Percentiles rank a stretch among this genome's conserved stretches.
phyloP scores from a whole-genome alignment of 2,113 vertebrate genomes.

The Leptosomus discolor region DNA sequence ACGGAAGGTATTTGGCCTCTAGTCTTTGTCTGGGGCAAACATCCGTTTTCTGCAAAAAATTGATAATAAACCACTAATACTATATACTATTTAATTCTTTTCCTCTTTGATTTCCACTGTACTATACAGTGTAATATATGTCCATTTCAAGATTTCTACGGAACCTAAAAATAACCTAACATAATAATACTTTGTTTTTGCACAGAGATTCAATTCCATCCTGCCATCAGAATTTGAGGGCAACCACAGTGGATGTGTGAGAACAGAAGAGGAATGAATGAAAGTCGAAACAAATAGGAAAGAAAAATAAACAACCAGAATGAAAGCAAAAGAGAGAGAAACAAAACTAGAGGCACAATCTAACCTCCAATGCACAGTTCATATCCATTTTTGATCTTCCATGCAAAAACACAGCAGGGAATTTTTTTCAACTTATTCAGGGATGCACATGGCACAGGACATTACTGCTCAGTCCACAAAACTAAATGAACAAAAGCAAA shows the following conservation, averaged over 20 bases:
- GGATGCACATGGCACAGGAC: not conserved
- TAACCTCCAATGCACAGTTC: not conserved
- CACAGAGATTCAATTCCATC: not conserved
- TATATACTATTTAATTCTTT: not conserved
- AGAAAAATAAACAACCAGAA: slow-evolving; percentile 39
- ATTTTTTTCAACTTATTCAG: not conserved
- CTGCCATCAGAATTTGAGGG: not conserved
- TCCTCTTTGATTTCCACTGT: not conserved
- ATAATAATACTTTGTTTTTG: not conserved
- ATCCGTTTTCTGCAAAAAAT: not conserved
- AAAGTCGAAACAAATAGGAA: not conserved
- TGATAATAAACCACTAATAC: not conserved
- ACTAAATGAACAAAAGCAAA: not conserved
- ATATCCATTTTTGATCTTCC: slow-evolving; percentile 13
- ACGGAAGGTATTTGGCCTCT: not conserved
- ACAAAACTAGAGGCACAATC: not conserved
- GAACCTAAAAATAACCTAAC: slow-evolving; percentile 8
- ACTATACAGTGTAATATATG: not conserved
- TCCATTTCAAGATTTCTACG: not conserved
- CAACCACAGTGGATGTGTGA: not conserved
- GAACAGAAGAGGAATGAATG: not conserved
- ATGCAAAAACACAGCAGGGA: not conserved
- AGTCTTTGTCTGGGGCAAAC: not conserved
- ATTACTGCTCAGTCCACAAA: not conserved
- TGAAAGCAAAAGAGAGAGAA: not conserved